A percentile compares a stretch with the other conserved stretches of the same genome.
These are phyloP conservation scores for Stenodema calcarata DNA, from an alignment of 2,888 invertebrate genomes.

Conservation along the genomic window DNA sequence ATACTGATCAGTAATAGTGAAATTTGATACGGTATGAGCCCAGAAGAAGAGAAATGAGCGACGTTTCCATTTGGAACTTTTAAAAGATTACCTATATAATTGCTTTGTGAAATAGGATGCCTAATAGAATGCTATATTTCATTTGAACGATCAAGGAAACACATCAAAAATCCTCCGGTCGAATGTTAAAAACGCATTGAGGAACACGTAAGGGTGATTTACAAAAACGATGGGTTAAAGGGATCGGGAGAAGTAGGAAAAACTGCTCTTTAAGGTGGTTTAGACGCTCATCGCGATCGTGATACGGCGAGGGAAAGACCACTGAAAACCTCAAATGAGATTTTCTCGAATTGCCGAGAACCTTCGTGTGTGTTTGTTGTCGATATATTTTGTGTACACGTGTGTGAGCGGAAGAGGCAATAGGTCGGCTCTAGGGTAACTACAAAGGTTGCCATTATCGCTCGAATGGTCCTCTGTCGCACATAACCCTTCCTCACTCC, in stretches of 20 bases:
- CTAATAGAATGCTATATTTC: too few relatives aligned
- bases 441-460: neutral
- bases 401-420: neutral
- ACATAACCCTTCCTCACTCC: neutral
- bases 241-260: neutral
- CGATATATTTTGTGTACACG: neutral
- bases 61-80: too few relatives aligned
- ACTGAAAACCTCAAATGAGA: neutral
- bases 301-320: neutral
- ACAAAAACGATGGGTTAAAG: neutral
- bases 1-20: too few relatives aligned
- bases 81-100: too few relatives aligned
- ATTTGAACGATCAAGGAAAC: too few relatives aligned
- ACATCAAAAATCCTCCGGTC: neutral
- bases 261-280: neutral
- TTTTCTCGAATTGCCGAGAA: neutral
- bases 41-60: too few relatives aligned
- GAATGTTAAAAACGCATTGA: neutral
- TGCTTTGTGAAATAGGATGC: too few relatives aligned
- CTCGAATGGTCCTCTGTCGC: neutral
- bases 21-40: too few relatives aligned
- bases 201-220: neutral
- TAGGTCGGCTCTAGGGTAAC: neutral
- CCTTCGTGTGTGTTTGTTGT: neutral
- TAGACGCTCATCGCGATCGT: neutral